Conservation (phyloP, 2,888 invertebrate genomes). For the Tipula helvola region DNA sequence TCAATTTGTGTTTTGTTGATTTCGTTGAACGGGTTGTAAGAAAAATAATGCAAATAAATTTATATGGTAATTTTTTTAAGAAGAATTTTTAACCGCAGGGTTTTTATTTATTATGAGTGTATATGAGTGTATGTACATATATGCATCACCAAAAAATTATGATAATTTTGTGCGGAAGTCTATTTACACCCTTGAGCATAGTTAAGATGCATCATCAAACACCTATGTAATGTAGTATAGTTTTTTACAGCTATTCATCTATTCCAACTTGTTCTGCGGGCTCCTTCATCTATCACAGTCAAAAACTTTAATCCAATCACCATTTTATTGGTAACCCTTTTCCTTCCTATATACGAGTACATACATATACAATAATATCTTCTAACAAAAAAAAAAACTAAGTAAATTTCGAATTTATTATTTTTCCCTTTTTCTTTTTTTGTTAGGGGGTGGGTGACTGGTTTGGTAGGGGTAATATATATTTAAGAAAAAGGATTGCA, state of each 20-base stretch:
- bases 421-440: neutral
- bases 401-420: neutral
- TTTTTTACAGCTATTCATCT: neutral
- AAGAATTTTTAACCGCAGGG: neutral
- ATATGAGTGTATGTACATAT: neutral
- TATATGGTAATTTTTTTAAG: neutral
- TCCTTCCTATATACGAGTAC: neutral
- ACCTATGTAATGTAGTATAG: neutral
- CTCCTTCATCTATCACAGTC: neutral
- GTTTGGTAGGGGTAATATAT: neutral
- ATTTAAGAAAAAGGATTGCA: slow-evolving; percentile 7
- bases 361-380: neutral
- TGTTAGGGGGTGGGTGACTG: neutral
- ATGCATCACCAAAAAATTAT: neutral
- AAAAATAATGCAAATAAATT: neutral
- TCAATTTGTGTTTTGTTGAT: neutral
- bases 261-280: neutral
- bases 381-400: neutral
- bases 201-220: neutral
- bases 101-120: neutral
- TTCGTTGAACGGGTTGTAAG: neutral
- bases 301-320: neutral
- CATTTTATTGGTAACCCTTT: slow-evolving; percentile 4
- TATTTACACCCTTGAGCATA: neutral
- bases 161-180: neutral